phyloP scores from a whole-genome alignment of 64 coral and sea anemone genomes.

The Hydrozoanthus tunicans region DNA sequence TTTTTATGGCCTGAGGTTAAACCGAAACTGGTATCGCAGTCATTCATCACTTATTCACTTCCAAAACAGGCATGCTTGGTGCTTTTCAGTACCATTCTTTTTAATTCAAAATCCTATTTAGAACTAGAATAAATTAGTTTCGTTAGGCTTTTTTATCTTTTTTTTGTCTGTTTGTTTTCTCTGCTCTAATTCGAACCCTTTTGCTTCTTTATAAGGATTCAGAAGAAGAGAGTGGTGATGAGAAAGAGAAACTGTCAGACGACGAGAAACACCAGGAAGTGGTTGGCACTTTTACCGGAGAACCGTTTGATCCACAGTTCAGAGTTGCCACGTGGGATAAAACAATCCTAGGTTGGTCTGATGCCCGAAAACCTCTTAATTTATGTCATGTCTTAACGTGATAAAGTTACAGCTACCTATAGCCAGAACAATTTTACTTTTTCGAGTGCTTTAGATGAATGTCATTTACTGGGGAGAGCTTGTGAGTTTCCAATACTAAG shows the following conservation, averaged over 20 bases:
- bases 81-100: too few species aligned
- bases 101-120: too few species aligned
- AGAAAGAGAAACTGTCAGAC: conserved; percentile 58
- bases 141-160: background rate
- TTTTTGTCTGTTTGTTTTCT: background rate
- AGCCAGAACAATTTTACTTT: too few species aligned
- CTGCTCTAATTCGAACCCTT: background rate
- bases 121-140: too few species aligned
- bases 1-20: background rate
- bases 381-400: background rate
- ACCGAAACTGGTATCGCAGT: background rate
- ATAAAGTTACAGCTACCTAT: too few species aligned
- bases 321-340: conserved; percentile 72
- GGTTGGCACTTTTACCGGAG: conserved; percentile 16
- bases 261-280: conserved; percentile 33
- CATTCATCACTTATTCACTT: too few species aligned
- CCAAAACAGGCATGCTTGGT: too few species aligned
- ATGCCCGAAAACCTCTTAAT: background rate
- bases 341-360: conserved; percentile 79
- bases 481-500: too few species aligned
- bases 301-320: conserved; percentile 71
- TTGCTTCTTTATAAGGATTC: background rate
- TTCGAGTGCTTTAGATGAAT: too few species aligned
- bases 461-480: too few species aligned
- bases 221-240: conserved; percentile 38